Evolutionary conservation across 2,888 invertebrate species (phyloP), one percentile per base, ranked within the genome.

Genomic region (Drosophila infuscata): DNA sequence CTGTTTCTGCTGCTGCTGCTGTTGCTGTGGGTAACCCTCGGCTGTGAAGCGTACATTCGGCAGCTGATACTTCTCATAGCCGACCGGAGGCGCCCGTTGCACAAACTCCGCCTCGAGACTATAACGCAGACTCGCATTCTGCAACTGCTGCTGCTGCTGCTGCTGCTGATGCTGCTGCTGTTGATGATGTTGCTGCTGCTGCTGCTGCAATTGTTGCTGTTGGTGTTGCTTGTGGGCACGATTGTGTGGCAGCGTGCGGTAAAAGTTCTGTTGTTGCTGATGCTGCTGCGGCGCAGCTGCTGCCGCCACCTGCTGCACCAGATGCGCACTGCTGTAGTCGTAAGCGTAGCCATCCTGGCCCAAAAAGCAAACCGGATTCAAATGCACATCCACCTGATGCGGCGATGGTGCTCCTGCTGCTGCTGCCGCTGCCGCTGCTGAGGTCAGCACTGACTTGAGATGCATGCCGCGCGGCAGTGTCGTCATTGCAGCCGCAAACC

Each of bases 161-260:
- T 36, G 33, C 33, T 25, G 25, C 68, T 81, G 81, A 38, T 80
- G 77, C 15, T 77, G 77, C 69, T 90, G 88, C 48, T 88, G 89
- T 36, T 76, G 74, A 41, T 67, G 83, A 58, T 91, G 92, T 65
- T 92, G 94, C 94, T 32, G 81, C 77, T 25, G 94, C 94, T 69
- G 86, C 70, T 78, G 80, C 33, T 80, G 77, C 33, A 72, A 71
- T 69, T 89, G 88, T 54, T 87, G 89, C 48, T 76, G 76, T 41
- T 68, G 83, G 56, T 90, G 92, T 64, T 92, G 92, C 67, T 92
- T 92, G 83, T 92, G 92, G 15, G 91, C 88, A 65, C 96, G 94
- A 88, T 96, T 96, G 91, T 96, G 96, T 5, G 97, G 97, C 81
- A 97, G 93, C 9, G 97, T 97, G 89, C 96, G 95, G 91, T 97